phyloP scores from a whole-genome alignment of 2,888 invertebrate genomes.

The Watsonalla cultraria region DNA sequence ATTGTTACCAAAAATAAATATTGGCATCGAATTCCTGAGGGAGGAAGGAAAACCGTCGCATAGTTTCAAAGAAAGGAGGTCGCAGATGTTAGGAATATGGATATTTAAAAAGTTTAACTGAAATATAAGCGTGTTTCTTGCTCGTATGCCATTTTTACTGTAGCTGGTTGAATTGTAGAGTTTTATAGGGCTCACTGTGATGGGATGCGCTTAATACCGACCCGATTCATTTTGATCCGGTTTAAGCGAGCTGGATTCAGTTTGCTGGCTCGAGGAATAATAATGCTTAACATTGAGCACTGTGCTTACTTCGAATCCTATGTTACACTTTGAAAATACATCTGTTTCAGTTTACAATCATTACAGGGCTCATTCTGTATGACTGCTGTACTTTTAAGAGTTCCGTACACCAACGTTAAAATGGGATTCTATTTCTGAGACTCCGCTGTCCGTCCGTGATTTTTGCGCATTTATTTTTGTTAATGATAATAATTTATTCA shows the following conservation, averaged over 20 bases:
- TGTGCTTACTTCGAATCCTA: slow-evolving; percentile 19
- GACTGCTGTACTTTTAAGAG: too few species aligned
- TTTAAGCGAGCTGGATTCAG: slow-evolving; percentile 44
- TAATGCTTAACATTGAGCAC: slow-evolving; percentile 28
- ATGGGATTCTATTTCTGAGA: too few species aligned
- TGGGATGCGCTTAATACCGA: slow-evolving; percentile 44
- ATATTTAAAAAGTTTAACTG: slow-evolving; percentile 22
- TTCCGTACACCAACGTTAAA: too few species aligned
- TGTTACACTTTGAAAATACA: background rate
- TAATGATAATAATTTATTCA: too few species aligned
- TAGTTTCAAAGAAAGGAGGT: slow-evolving; percentile 13
- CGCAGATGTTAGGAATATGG: slow-evolving; percentile 15
- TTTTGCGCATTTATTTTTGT: too few species aligned
- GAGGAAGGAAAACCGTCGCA: slow-evolving; percentile 10
- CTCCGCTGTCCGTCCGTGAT: too few species aligned
- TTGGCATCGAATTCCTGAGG: slow-evolving; percentile 12
- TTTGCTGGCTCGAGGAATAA: slow-evolving; percentile 34
- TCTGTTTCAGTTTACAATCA: slow-evolving; percentile 10
- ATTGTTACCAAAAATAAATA: slow-evolving; percentile 37
- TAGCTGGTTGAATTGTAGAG: slow-evolving; percentile 34
- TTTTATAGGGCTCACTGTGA: slow-evolving; percentile 34
- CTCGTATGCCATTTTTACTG: slow-evolving; percentile 26
- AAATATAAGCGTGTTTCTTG: slow-evolving; percentile 9
- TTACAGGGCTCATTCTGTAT: background rate
- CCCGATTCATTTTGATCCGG: slow-evolving; percentile 41